These are phyloP conservation scores for Myotis myotis DNA, from an alignment of 2,797 vertebrate genomes.

Conservation along the genomic window DNA sequence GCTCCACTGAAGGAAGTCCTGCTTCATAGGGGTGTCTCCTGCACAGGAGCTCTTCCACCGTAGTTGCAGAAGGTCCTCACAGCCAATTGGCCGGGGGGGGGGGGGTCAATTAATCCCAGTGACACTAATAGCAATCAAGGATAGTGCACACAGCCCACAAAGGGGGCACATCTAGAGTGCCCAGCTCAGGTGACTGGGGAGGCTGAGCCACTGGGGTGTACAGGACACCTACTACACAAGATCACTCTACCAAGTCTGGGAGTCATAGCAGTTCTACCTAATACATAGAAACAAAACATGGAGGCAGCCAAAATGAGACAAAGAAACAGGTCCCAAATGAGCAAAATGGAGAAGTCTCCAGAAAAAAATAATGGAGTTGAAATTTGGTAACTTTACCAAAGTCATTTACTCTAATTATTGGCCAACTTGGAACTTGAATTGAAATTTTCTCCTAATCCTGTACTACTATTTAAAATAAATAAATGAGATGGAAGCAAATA, in stretches of 20 bases:
- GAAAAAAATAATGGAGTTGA: background rate
- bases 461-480: background rate
- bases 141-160: background rate
- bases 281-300: background rate
- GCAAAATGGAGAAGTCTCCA: background rate
- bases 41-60: background rate
- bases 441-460: conserved; percentile 19
- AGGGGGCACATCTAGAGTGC: background rate
- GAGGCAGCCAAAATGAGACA: background rate
- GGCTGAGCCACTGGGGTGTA: background rate
- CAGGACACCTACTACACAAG: background rate
- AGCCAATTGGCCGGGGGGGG: background rate
- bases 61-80: background rate
- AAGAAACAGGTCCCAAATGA: background rate
- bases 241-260: background rate
- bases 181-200: background rate
- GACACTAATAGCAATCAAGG: background rate
- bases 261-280: background rate
- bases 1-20: background rate
- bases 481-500: background rate
- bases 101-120: background rate
- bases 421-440: conserved; percentile 5
- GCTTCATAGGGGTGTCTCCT: background rate
- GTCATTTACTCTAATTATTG: conserved; percentile 12
- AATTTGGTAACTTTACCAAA: conserved; percentile 31